phyloP scores from a whole-genome alignment of 2,797 vertebrate species.

The Sarcoramphus papa region DNA sequence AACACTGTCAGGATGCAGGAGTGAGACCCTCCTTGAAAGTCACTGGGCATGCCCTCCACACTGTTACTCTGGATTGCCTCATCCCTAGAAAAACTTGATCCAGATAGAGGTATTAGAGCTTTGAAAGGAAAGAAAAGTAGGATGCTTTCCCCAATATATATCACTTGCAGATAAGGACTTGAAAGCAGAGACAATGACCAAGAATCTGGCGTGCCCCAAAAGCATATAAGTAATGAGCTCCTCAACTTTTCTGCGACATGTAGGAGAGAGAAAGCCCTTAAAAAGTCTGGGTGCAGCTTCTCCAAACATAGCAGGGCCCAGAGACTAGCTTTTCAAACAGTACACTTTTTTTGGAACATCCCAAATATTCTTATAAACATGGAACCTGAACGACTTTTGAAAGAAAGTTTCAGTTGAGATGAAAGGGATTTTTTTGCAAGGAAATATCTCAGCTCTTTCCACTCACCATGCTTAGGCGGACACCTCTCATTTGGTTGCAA shows the following conservation, averaged over 20 bases:
- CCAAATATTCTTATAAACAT: not conserved
- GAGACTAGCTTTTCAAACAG: not conserved
- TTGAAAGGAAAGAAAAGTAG: not conserved
- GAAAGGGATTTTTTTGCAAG: not conserved
- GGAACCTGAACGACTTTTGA: not conserved
- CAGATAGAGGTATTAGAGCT: not conserved
- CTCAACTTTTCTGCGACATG: not conserved
- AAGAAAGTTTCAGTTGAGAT: not conserved
- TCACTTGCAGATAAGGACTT: not conserved
- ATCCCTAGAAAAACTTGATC: not conserved
- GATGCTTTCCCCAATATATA: not conserved
- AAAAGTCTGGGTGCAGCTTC: not conserved
- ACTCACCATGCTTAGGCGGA: not conserved
- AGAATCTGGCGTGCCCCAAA: rapidly evolving
- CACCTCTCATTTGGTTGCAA: not conserved
- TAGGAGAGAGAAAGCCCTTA: not conserved
- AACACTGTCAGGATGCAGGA: not conserved
- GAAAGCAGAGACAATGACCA: not conserved
- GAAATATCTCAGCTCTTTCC: not conserved
- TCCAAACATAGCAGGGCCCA: not conserved
- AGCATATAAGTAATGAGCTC: rapidly evolving
- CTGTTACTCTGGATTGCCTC: not conserved
- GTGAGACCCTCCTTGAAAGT: not conserved
- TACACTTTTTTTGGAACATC: rapidly evolving
- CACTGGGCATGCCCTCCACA: rapidly evolving